Percentiles rank a stretch among this genome's conserved stretches.
Evolutionary conservation across 2,888 invertebrate genomes (phyloP).

Genomic region (Polietes domitor): DNA sequence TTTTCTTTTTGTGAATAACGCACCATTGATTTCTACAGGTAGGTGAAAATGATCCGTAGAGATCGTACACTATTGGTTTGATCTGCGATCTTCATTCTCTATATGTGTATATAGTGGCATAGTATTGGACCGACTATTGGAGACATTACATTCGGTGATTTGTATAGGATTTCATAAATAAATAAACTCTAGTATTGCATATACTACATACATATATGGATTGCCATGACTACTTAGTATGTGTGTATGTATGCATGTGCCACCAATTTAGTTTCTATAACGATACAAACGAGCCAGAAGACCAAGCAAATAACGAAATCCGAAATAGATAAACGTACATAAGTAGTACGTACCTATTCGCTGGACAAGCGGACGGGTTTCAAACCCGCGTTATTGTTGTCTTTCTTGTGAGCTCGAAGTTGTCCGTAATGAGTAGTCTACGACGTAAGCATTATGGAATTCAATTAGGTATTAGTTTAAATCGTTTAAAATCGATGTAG

Average conservation of each 20-base stretch:
- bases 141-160: background rate
- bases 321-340: background rate
- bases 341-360: background rate
- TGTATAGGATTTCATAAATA: background rate
- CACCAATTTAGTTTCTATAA: background rate
- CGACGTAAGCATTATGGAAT: background rate
- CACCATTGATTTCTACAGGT: background rate
- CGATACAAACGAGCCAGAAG: background rate
- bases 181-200: background rate
- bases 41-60: background rate
- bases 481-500: background rate
- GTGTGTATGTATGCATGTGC: background rate
- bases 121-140: background rate
- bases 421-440: background rate
- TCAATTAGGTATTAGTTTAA: background rate
- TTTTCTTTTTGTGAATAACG: background rate
- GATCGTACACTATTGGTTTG: background rate
- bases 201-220: background rate
- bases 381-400: no score
- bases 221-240: conserved; percentile 7
- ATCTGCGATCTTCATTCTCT: background rate
- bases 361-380: background rate
- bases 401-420: background rate
- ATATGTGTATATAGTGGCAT: background rate
- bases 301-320: conserved; percentile 17